These are phyloP conservation scores for Melanitta fusca DNA, from an alignment of 2,797 vertebrate species.

Conservation along the genomic window DNA sequence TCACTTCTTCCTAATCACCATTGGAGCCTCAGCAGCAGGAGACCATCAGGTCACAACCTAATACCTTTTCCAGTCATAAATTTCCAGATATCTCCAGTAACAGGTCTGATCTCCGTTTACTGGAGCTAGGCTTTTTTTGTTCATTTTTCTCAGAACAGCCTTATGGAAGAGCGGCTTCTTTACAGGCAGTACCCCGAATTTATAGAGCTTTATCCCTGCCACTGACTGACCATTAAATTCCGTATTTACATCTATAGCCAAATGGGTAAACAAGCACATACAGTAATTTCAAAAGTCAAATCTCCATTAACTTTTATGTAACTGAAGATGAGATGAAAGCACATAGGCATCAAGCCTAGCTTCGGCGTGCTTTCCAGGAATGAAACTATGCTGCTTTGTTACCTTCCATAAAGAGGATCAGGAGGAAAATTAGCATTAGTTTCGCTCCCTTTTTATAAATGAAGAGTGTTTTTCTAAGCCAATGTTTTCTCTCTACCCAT, in stretches of 20 bases:
- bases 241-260: slow-evolving; percentile 35
- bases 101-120: slow-evolving; percentile 75
- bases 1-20: slow-evolving; percentile 66
- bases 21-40: slow-evolving; percentile 57
- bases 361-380: slow-evolving; percentile 22
- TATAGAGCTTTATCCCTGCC: slow-evolving; percentile 53
- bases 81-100: slow-evolving; percentile 61
- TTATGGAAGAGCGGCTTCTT: slow-evolving; percentile 49
- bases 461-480: not conserved
- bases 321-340: not conserved
- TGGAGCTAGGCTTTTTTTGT: slow-evolving; percentile 37
- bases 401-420: not conserved
- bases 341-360: not conserved
- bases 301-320: slow-evolving; percentile 34
- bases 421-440: slow-evolving; percentile 6
- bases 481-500: not conserved
- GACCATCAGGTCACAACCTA: slow-evolving; percentile 47
- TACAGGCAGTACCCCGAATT: slow-evolving; percentile 50
- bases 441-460: not conserved
- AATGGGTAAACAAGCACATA: slow-evolving; percentile 62
- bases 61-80: slow-evolving; percentile 67
- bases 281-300: slow-evolving; percentile 32
- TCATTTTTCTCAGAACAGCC: slow-evolving; percentile 55
- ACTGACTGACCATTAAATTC: slow-evolving; percentile 49
- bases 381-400: not conserved